Percentiles rank a stretch among this genome's conserved stretches.
phyloP scores from a whole-genome alignment of 2,113 vertebrate genomes.

The Acanthisitta chloris region DNA sequence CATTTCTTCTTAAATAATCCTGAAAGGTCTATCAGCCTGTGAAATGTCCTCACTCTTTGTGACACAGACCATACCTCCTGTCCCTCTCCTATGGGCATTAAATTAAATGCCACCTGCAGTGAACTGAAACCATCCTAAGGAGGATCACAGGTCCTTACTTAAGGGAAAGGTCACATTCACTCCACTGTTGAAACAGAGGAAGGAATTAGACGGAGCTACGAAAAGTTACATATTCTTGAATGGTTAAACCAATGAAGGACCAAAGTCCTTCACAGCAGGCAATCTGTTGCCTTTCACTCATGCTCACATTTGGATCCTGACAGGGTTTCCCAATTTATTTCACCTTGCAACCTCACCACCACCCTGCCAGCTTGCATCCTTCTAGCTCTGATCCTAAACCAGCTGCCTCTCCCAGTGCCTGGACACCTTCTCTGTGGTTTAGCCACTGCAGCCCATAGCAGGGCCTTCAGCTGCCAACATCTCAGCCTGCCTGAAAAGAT shows the following conservation, averaged over 20 bases:
- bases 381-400: fast-evolving
- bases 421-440: background rate
- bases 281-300: background rate
- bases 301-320: background rate
- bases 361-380: fast-evolving
- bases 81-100: background rate
- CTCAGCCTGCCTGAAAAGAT: background rate
- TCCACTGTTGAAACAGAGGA: background rate
- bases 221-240: background rate
- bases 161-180: background rate
- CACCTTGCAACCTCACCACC: background rate
- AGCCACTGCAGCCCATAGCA: background rate
- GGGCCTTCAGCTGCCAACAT: fast-evolving
- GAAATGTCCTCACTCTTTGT: background rate
- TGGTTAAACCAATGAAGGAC: background rate
- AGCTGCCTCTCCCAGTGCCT: background rate
- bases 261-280: background rate
- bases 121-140: background rate
- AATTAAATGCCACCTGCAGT: background rate
- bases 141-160: background rate
- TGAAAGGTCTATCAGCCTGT: background rate
- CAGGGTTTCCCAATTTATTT: background rate
- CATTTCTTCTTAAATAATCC: background rate
- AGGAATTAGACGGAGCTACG: background rate
- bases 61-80: background rate